Percentiles rank a stretch among this genome's conserved stretches.
phyloP scores from a whole-genome alignment of 2,888 invertebrate genomes.

The Parnassius apollo region DNA sequence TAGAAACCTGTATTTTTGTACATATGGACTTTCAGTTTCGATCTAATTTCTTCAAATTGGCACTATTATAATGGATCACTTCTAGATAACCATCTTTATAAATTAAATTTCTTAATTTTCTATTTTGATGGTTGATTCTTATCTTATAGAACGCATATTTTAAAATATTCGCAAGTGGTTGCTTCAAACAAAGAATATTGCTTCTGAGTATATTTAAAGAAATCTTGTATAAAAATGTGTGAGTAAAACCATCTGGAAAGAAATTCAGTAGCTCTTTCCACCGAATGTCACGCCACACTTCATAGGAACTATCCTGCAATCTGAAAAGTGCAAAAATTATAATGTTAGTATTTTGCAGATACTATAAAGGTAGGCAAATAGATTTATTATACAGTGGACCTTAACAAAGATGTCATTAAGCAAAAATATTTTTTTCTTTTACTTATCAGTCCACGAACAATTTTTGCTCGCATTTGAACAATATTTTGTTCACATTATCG shows the following conservation, averaged over 20 bases:
- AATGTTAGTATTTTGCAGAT: background rate
- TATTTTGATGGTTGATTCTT: conserved; percentile 36
- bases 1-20: too few species aligned
- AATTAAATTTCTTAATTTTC: conserved; percentile 50
- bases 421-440: too few species aligned
- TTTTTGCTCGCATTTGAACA: too few species aligned
- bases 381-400: background rate
- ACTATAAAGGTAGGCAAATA: background rate
- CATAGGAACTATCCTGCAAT: conserved; percentile 45
- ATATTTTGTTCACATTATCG: too few species aligned
- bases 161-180: conserved; percentile 46
- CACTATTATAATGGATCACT: conserved; percentile 33
- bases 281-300: conserved; percentile 63
- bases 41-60: too few species aligned
- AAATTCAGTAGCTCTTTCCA: conserved; percentile 57
- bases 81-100: conserved; percentile 47
- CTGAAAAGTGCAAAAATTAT: conserved; percentile 42
- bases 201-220: conserved; percentile 33
- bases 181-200: conserved; percentile 40
- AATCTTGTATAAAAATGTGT: conserved; percentile 48
- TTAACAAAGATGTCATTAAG: background rate
- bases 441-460: too few species aligned
- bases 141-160: conserved; percentile 39
- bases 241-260: conserved; percentile 61
- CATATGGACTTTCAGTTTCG: too few species aligned